Percentiles rank a stretch among this genome's conserved stretches.
These are phyloP conservation scores for Microtus pennsylvanicus DNA, from an alignment of 2,113 vertebrate species.

Conservation along the genomic window DNA sequence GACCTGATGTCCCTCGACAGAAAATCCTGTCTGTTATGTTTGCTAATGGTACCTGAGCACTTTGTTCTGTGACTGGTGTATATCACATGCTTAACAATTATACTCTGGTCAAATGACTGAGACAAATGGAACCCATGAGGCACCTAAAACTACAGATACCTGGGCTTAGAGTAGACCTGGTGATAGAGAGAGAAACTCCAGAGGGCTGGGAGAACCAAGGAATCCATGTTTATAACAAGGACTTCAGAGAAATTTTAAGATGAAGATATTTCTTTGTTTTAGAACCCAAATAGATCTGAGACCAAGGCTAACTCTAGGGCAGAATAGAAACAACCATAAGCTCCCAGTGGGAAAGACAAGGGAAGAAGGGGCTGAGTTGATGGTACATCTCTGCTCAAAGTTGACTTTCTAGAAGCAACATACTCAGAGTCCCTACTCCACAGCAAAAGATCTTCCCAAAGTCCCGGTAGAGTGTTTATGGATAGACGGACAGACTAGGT, in stretches of 20 bases:
- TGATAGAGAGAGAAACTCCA: slow-evolving; percentile 31
- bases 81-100: slow-evolving; percentile 16
- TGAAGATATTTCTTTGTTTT: slow-evolving; percentile 13
- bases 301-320: not conserved
- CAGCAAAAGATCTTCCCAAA: not conserved
- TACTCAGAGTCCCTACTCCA: not conserved
- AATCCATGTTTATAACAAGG: not conserved
- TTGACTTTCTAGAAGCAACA: not conserved
- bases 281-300: not conserved
- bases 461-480: not conserved
- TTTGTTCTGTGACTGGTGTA: not conserved
- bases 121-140: not conserved
- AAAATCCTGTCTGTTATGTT: slow-evolving; percentile 3
- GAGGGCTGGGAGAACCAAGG: not conserved
- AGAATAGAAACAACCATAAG: not conserved
- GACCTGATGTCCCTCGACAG: not conserved
- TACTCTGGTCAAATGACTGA: not conserved
- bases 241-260: not conserved
- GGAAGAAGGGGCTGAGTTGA: not conserved
- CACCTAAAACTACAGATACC: slow-evolving; percentile 34
- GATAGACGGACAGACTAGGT: not conserved
- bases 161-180: not conserved
- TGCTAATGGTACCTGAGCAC: not conserved
- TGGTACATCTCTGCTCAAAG: not conserved
- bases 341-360: not conserved